Evolutionary conservation across 2,888 invertebrate genomes (phyloP).

Genomic region (Syrista parreyssii): DNA sequence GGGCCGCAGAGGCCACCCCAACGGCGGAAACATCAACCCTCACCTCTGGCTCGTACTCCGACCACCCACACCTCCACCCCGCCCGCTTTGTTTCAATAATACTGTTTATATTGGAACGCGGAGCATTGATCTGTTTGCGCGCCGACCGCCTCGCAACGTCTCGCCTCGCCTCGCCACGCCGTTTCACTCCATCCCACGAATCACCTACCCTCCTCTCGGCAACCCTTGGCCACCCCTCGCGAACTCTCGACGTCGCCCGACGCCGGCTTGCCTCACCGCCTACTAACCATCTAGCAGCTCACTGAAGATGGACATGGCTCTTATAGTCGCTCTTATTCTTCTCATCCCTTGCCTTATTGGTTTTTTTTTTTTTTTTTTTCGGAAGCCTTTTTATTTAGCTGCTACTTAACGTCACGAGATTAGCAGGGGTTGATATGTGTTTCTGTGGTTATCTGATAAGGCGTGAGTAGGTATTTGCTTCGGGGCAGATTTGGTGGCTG

Average conservation of each 20-base stretch:
- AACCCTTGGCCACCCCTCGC: slow-evolving; percentile 2
- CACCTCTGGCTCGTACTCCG: slow-evolving; percentile 38
- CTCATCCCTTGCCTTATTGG: background rate
- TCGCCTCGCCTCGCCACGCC: slow-evolving; percentile 23
- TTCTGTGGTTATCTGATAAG: background rate
- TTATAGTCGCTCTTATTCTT: background rate
- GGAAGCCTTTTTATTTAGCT: background rate
- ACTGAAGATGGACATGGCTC: background rate
- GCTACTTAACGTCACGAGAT: background rate
- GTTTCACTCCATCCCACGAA: slow-evolving; percentile 16
- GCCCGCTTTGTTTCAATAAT: slow-evolving; percentile 66
- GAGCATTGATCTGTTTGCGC: slow-evolving; percentile 66
- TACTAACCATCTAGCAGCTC: background rate
- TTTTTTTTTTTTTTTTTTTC: background rate
- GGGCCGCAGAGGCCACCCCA: slow-evolving; percentile 43
- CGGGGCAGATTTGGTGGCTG: background rate
- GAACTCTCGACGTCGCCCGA: background rate
- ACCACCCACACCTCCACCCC: slow-evolving; percentile 48
- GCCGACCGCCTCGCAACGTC: slow-evolving; percentile 38
- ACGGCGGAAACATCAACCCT: slow-evolving; percentile 63
- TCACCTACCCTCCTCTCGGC: slow-evolving; percentile 22
- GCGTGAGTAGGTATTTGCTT: background rate
- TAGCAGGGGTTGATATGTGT: background rate
- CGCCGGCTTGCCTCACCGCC: background rate
- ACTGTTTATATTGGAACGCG: slow-evolving; percentile 66